These are phyloP conservation scores for Macrosoma leucophasiata DNA, from an alignment of 2,888 invertebrate genomes.

Conservation along the genomic window DNA sequence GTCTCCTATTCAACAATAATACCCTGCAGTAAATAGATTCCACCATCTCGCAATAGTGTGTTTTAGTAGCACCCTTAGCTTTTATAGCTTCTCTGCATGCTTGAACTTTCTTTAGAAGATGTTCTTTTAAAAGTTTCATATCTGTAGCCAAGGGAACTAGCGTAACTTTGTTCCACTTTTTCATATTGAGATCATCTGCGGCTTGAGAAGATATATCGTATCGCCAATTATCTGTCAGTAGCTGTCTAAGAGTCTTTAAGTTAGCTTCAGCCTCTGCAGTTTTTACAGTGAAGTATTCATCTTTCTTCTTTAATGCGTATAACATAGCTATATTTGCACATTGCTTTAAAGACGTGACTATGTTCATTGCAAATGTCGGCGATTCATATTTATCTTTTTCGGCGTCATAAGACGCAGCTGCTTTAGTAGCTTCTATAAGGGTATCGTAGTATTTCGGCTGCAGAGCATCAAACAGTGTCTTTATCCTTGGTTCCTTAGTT, in stretches of 20 bases:
- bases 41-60: conserved; percentile 25
- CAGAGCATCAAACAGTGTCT: conserved; percentile 21
- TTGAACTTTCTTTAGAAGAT: conserved; percentile 16
- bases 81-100: conserved; percentile 13
- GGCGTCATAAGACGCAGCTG: conserved; percentile 22
- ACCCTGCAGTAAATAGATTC: conserved; percentile 29
- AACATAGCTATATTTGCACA: conserved; percentile 32
- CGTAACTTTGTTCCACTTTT: conserved; percentile 30
- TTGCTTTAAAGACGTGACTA: conserved; percentile 29
- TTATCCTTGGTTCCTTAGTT: conserved; percentile 23
- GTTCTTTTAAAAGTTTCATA: conserved; percentile 25
- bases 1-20: conserved; percentile 27
- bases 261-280: conserved; percentile 26
- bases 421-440: conserved; percentile 24
- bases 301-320: conserved; percentile 25
- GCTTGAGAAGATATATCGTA: conserved; percentile 28
- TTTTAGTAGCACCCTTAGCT: conserved; percentile 19
- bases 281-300: conserved; percentile 21
- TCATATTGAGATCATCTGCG: conserved; percentile 27
- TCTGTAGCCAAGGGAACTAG: conserved; percentile 28
- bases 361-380: conserved; percentile 30
- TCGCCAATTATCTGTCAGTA: conserved; percentile 27
- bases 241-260: conserved; percentile 24
- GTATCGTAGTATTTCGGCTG: conserved; percentile 24
- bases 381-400: conserved; percentile 26